Conservation (phyloP, 2,888 invertebrate genomes). For the Plagodis dolabraria region DNA sequence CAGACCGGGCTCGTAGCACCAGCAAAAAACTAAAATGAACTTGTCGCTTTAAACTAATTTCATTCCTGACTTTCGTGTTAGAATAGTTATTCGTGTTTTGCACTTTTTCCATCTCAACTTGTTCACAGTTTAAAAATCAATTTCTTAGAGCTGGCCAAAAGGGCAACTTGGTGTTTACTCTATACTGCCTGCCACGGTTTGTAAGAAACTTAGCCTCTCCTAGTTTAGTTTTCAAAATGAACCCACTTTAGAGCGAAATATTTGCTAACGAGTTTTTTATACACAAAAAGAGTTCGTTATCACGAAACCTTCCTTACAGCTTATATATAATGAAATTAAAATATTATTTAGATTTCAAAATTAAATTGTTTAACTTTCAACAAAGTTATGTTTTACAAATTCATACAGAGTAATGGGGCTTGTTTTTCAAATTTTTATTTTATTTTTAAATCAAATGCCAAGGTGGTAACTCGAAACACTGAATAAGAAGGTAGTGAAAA, state of each 20-base stretch:
- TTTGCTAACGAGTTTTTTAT: conserved; percentile 61
- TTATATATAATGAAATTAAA: conserved; percentile 43
- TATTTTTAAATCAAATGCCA: too few relatives aligned
- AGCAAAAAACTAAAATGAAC: conserved; percentile 81
- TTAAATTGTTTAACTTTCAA: conserved; percentile 21
- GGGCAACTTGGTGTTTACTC: conserved; percentile 76
- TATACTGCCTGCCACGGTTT: conserved; percentile 54
- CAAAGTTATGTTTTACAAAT: conserved; percentile 12
- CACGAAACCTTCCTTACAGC: conserved; percentile 52
- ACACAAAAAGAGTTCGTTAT: conserved; percentile 52
- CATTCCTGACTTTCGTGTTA: conserved; percentile 78
- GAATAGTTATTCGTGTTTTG: conserved; percentile 77
- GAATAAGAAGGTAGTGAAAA: conserved; percentile 14
- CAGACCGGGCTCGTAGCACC: conserved; percentile 62
- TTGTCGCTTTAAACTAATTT: conserved; percentile 84
- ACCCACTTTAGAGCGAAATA: conserved; percentile 65
- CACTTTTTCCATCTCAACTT: conserved; percentile 65
- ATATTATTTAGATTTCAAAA: conserved; percentile 41
- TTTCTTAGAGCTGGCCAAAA: conserved; percentile 69
- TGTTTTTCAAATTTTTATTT: too few relatives aligned
- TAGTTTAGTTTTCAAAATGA: conserved; percentile 69
- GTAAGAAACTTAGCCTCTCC: conserved; percentile 62
- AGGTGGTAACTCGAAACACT: neutral
- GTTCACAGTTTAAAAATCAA: conserved; percentile 81
- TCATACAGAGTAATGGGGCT: conserved; percentile 1